These are phyloP conservation scores for Hemibagrus guttatus DNA, from an alignment of 2,797 vertebrate species.

Conservation along the genomic window DNA sequence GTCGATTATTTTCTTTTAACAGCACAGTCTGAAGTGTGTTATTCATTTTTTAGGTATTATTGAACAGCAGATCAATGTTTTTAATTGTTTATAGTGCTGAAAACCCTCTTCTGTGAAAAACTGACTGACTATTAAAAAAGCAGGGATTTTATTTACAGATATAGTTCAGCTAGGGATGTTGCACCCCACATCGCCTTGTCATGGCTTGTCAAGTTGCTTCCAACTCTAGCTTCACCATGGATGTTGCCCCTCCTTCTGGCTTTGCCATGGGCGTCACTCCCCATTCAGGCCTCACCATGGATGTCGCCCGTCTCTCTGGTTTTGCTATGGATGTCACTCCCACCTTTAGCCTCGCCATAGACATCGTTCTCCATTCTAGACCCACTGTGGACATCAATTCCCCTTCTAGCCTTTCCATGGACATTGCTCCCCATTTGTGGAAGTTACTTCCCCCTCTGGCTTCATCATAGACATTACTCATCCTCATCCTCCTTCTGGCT, in stretches of 20 bases:
- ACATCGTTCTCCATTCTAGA: no score
- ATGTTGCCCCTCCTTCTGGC: no score
- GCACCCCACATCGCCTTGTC: no score
- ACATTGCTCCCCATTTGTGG: no score
- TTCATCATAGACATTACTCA: background rate
- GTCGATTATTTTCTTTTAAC: background rate
- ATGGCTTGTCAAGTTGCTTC: no score
- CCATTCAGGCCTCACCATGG: no score
- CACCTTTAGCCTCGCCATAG: no score
- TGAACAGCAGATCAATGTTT: background rate
- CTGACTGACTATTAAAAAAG: background rate
- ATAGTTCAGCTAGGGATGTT: background rate
- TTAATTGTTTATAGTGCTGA: background rate
- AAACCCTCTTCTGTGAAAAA: background rate
- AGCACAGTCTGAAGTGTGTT: background rate
- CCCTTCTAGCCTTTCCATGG: background rate
- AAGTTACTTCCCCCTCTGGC: no score
- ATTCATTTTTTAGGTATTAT: background rate
- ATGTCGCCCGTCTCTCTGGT: background rate
- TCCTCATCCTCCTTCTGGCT: no score
- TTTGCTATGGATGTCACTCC: background rate
- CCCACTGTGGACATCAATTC: background rate
- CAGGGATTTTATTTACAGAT: background rate
- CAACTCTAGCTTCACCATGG: no score
- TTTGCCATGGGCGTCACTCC: no score